phyloP scores from a whole-genome alignment of 1,140 invertebrate genomes.

The Drosophila grimshawi region DNA sequence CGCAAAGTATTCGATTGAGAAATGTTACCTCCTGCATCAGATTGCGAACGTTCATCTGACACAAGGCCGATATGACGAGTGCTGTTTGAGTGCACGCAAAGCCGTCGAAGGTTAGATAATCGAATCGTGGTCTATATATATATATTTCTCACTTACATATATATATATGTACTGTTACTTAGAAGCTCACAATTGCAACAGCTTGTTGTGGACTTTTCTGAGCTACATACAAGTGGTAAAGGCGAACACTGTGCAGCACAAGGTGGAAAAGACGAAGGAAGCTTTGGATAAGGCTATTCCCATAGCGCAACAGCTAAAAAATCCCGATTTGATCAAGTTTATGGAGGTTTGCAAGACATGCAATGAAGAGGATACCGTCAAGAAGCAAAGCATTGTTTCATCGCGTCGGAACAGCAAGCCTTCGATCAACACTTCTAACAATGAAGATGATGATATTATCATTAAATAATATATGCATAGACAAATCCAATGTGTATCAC shows the following conservation, averaged over 20 bases:
- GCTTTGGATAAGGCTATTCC: slow-evolving; percentile 21
- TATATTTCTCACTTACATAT: neutral
- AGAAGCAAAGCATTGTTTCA: neutral
- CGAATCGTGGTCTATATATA: neutral
- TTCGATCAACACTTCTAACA: neutral
- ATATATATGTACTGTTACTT: neutral
- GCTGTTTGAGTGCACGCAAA: slow-evolving; percentile 43
- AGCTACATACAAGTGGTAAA: slow-evolving; percentile 43
- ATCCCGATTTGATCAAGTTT: slow-evolving; percentile 14
- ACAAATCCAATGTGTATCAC: neutral
- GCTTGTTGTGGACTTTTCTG: slow-evolving; percentile 48
- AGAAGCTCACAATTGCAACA: slow-evolving; percentile 36
- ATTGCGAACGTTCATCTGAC: slow-evolving; percentile 39
- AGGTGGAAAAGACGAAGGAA: slow-evolving; percentile 45
- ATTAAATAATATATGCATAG: too few species aligned
- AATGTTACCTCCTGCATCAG: slow-evolving; percentile 55
- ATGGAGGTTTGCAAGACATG: slow-evolving; percentile 2
- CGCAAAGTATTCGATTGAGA: slow-evolving; percentile 51
- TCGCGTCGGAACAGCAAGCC: neutral
- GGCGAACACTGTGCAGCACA: slow-evolving; percentile 41
- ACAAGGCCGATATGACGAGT: slow-evolving; percentile 51
- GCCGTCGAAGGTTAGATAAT: slow-evolving; percentile 31
- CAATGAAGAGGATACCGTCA: neutral
- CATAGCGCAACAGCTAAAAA: slow-evolving; percentile 26
- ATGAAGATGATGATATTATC: neutral